Base-by-base conservation (phyloP, 2,888 invertebrate species). In the Metacarcinus magister region DNA sequence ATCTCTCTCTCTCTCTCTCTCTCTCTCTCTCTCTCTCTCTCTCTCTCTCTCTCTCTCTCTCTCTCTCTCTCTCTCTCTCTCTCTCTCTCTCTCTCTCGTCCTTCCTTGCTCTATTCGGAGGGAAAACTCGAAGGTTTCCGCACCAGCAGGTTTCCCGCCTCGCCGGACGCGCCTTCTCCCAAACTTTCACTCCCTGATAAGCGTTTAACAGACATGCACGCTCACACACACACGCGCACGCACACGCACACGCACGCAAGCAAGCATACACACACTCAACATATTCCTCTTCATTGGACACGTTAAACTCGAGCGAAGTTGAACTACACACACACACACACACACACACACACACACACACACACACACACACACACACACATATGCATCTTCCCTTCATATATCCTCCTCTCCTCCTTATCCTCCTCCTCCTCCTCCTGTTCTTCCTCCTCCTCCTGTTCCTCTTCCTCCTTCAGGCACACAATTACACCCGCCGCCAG, bases 361-460 rank as follows among this genome's bases (percentile, higher is more conserved):
- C 54, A 67, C 67, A 67, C 67, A 67, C 67, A 67, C 67, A 67
- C 67, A 67, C 67, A 67, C 67, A 67, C 67, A 67, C 67, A 67
- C 67, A 67, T 1, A 67, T 5, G n/a, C 67, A 67, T n/a, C 19
- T 67, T 67, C 16, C 10, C n/a, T 16, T 67, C 67, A 67, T 16
- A 54, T 54, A 54, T 13, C 54, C 16, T 54, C 16, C 10, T 54
- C 54, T 54, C n/a, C n/a, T n/a, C n/a, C n/a, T n/a, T n/a, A n/a
- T n/a, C n/a, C n/a, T n/a, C n/a, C n/a, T 48, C 48, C 48, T 48
- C 4, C 48, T 48, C 48, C 48, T 48, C 48, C 4, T 7, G 10
- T 48, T 48, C 48, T 48, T 10, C 10, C 48, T 48, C 48, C 48
- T 48, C 48, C 48, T 48, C 48, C 48, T 48, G 5, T 10, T 48